Evolutionary conservation across 2,797 vertebrate species (phyloP).

Genomic region (Liparis tanakae): DNA sequence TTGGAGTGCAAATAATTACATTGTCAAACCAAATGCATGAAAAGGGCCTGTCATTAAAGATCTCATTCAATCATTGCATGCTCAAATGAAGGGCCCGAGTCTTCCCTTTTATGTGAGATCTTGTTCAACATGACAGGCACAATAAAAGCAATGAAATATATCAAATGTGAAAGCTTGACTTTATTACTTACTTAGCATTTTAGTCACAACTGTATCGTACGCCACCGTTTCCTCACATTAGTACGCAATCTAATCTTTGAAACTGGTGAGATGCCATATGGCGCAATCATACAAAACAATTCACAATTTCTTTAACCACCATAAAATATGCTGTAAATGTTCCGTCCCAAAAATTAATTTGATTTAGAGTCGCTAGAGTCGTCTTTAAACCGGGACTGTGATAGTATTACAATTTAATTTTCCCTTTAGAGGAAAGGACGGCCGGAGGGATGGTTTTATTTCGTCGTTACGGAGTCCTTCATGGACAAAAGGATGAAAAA

Average conservation of each 20-base stretch:
- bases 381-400: constrained; percentile 10
- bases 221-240: constrained; percentile 23
- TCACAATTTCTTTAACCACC: neutral
- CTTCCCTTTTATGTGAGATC: neutral
- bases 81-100: neutral
- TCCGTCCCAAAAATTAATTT: neutral
- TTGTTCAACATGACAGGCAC: neutral
- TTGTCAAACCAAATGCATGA: neutral
- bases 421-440: constrained; percentile 5
- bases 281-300: constrained; percentile 25
- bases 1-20: constrained; percentile 1
- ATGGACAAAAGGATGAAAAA: constrained; percentile 29
- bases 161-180: neutral
- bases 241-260: constrained; percentile 7
- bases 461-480: constrained; percentile 21
- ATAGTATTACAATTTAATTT: neutral
- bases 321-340: neutral
- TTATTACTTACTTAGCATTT: constrained; percentile 1
- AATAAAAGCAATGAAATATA: neutral
- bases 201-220: neutral
- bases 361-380: neutral
- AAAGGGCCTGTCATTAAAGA: neutral
- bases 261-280: constrained; percentile 8
- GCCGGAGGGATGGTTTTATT: constrained; percentile 31
- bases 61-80: neutral